phyloP scores from a whole-genome alignment of 2,888 invertebrate genomes.

The Sisyra terminalis region DNA sequence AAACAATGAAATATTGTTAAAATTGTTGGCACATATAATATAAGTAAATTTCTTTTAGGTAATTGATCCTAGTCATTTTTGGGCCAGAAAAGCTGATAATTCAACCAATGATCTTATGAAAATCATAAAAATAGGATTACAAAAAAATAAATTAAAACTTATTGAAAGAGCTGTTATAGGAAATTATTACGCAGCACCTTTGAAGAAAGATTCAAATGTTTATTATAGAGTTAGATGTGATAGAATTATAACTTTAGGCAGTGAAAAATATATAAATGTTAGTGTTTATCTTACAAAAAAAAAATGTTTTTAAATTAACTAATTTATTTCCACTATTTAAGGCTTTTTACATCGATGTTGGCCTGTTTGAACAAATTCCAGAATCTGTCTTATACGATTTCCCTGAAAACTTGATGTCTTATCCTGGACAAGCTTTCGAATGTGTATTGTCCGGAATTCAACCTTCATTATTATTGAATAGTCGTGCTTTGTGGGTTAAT shows the following conservation, averaged over 20 bases:
- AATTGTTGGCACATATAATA: conserved; percentile 21
- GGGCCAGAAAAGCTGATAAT: conserved; percentile 39
- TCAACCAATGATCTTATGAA: conserved; percentile 22
- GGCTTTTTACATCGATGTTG: conserved; percentile 69
- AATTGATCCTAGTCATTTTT: conserved; percentile 48
- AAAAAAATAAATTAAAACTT: conserved; percentile 20
- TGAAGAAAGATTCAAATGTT: conserved; percentile 24
- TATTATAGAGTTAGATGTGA: conserved; percentile 41
- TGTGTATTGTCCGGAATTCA: conserved; percentile 52
- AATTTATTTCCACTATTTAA: conserved; percentile 19
- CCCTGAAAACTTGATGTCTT: conserved; percentile 16
- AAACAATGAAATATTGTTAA: neutral
- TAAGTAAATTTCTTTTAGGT: conserved; percentile 25
- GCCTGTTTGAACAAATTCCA: conserved; percentile 36
- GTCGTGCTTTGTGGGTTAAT: conserved; percentile 42
- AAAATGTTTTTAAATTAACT: neutral
- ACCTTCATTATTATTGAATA: conserved; percentile 43
- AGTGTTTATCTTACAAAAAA: neutral
- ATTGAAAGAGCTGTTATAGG: conserved; percentile 26
- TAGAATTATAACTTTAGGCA: conserved; percentile 24
- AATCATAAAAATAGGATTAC: conserved; percentile 25
- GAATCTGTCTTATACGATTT: conserved; percentile 29
- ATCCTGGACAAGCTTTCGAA: conserved; percentile 49
- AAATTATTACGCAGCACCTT: conserved; percentile 40
- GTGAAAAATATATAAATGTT: conserved; percentile 13